phyloP scores from a whole-genome alignment of 2,888 invertebrate species.

The Mylabris sibirica region DNA sequence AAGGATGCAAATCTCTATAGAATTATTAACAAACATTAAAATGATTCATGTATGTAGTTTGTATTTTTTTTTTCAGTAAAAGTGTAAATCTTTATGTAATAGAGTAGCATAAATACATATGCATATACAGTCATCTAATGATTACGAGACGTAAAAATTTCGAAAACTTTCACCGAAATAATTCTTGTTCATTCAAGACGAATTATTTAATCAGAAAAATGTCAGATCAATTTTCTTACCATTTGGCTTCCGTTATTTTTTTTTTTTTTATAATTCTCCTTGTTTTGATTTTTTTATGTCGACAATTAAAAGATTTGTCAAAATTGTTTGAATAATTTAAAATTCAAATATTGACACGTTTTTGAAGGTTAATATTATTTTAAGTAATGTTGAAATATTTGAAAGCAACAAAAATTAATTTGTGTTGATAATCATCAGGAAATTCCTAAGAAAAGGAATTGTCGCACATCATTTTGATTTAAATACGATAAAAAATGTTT shows the following conservation, averaged over 20 bases:
- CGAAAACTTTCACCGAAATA: constrained; percentile 10
- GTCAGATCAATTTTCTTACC: not conserved
- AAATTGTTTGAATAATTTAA: no score
- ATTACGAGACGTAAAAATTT: constrained; percentile 1
- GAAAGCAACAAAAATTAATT: no score
- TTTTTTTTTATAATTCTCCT: no score
- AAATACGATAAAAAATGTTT: no score
- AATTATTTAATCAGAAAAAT: not conserved
- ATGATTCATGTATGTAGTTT: not conserved
- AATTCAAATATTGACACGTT: no score
- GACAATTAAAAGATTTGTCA: no score
- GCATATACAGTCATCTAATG: not conserved
- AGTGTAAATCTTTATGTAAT: not conserved
- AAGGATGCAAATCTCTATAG: not conserved
- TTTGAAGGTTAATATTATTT: no score
- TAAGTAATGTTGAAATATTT: no score
- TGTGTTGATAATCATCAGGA: no score
- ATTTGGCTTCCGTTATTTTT: not conserved
- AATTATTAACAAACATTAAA: not conserved
- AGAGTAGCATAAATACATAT: not conserved
- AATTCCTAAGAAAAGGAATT: no score
- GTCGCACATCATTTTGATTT: no score
- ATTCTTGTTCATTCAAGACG: not conserved
- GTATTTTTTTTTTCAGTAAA: not conserved
- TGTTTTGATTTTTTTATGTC: no score